Base-by-base conservation (phyloP, 2,888 invertebrate genomes). In the Drosophila mimetica region DNA sequence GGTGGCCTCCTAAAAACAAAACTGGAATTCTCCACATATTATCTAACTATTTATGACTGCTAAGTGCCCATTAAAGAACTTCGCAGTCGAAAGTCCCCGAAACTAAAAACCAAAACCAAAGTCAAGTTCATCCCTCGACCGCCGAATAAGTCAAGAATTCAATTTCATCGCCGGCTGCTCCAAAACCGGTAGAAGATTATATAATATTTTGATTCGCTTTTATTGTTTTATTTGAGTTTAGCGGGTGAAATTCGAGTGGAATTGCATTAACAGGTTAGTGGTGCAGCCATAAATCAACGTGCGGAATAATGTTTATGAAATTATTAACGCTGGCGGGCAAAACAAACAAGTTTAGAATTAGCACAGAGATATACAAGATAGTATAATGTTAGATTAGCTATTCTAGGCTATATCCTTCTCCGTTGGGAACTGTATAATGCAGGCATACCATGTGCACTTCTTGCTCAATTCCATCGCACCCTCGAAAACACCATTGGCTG, bases 51-150 rank as follows among this genome's bases (percentile, higher is more conserved):
- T 70, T 70, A 63, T 54, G 39, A 37, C 39, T 63, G 72, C 39
- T 70, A 54, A 71, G 14, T 71, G 72, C 64, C 34, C 53, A 63
- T 63, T 71, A 71, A 71, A 70, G 52, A 67, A 20, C 69, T 66
- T 55, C 55, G 18, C 9, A 34, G 57, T 36, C 41, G 30, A 69
- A 48, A 66, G 48, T 66, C 18, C 46, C 32, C 30, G 13, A 42
- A 50, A 34, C 13, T 20, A 39, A 58, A 42, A 50, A 34, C 13
- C 20, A 39, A 58, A 37, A 14, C 14, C 36, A 41, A 22, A 20
- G 30, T 22, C 63, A 64, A 64, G 67, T 30, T 53, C 42, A 37
- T 7, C 6, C 36, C 42, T 48, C 36, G 16, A 32, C 30, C 30
- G 28, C 41, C 30, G 32, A 52, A 60, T 69, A 42, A 53, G 42